phyloP scores from a whole-genome alignment of 2,888 invertebrate species.

The Leptogaster cylindrica region DNA sequence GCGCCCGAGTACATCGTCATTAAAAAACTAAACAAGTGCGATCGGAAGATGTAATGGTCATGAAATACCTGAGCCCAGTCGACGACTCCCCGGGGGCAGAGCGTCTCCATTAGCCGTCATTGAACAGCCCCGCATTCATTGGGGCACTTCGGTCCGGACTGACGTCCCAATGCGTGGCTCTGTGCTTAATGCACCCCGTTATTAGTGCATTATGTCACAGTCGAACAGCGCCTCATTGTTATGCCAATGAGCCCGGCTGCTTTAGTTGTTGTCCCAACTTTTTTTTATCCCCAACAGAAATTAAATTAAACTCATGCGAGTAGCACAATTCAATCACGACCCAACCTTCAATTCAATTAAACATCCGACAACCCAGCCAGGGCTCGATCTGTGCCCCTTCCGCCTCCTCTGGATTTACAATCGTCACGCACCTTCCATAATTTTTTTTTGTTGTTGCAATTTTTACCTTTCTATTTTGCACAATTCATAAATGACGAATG shows the following conservation, averaged over 20 bases:
- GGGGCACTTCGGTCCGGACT: too few species aligned
- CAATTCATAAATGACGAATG: slow-evolving; percentile 7
- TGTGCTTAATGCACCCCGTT: slow-evolving; percentile 1
- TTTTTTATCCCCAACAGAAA: neutral
- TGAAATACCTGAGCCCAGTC: too few species aligned
- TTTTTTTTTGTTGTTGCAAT: neutral
- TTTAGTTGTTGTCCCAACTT: neutral
- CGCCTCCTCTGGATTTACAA: neutral
- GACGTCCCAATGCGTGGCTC: too few species aligned
- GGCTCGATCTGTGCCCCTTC: neutral
- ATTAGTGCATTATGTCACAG: slow-evolving; percentile 10
- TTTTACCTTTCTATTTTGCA: neutral
- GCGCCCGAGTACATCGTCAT: too few species aligned
- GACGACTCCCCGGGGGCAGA: too few species aligned
- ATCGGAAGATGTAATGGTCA: too few species aligned
- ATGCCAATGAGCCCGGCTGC: neutral
- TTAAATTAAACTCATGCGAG: slow-evolving; percentile 36
- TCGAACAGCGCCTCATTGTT: neutral
- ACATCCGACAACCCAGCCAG: slow-evolving; percentile 1
- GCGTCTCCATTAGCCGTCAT: too few species aligned
- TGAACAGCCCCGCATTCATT: too few species aligned
- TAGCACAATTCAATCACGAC: slow-evolving; percentile 30
- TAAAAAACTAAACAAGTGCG: too few species aligned
- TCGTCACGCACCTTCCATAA: slow-evolving; percentile 9
- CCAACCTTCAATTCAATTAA: slow-evolving; percentile 36